A percentile compares a stretch with the other conserved stretches of the same genome.
These are phyloP conservation scores for Melanaphis sacchari DNA, from an alignment of 1,140 invertebrate genomes.

Conservation along the genomic window DNA sequence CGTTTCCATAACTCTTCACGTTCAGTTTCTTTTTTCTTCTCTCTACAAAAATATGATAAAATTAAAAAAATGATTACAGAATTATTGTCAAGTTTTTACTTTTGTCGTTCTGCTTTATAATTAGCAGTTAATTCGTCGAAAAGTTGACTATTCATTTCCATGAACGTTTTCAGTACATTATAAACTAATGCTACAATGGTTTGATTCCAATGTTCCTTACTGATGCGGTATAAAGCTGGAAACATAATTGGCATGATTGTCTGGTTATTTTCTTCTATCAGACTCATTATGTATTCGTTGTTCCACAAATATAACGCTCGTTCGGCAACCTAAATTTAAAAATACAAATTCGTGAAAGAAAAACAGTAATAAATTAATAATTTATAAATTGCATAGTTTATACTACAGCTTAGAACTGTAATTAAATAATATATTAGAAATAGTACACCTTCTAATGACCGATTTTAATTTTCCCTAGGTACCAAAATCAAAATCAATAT, in stretches of 20 bases:
- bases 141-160: conserved; percentile 99
- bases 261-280: conserved; percentile 92
- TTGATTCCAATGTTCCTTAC: conserved; percentile 99
- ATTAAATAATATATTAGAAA: background rate
- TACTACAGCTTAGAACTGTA: background rate
- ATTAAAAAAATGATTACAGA: background rate
- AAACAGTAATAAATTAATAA: background rate
- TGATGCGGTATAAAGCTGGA: conserved; percentile 95
- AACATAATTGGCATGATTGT: conserved; percentile 95
- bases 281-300: conserved; percentile 95
- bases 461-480: background rate
- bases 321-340: conserved; percentile 85
- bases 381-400: background rate
- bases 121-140: conserved; percentile 98
- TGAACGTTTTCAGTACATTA: conserved; percentile 99
- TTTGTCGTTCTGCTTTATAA: conserved; percentile 97
- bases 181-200: conserved; percentile 99
- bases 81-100: conserved; percentile 71
- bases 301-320: conserved; percentile 95
- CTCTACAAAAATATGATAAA: conserved; percentile 69
- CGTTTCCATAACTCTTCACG: conserved; percentile 94
- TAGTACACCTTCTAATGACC: background rate
- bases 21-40: conserved; percentile 93
- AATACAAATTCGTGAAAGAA: background rate
- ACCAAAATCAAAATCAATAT: background rate